Evolutionary conservation across 2,113 vertebrate genomes (phyloP).

Genomic region (Terrapene triunguis): DNA sequence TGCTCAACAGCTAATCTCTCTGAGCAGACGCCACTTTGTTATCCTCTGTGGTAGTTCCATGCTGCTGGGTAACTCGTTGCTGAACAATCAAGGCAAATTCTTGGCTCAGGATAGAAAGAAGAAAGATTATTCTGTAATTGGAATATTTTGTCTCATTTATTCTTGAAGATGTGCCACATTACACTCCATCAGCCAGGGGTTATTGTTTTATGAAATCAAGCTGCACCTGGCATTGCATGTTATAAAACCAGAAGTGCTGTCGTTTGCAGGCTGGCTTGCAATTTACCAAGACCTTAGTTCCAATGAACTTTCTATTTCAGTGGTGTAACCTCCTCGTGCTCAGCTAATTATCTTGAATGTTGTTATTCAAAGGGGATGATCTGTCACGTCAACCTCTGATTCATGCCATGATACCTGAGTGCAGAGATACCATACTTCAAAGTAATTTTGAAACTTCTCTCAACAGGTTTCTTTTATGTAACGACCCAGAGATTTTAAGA

Average conservation of each 20-base stretch:
- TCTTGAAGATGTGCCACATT: constrained; percentile 83
- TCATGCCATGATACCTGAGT: background rate
- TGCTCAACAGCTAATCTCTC: constrained; percentile 31
- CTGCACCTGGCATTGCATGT: constrained; percentile 70
- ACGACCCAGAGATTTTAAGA: background rate
- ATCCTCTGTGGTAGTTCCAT: constrained; percentile 22
- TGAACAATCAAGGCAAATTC: constrained; percentile 76
- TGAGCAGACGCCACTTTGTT: background rate
- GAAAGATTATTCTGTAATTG: constrained; percentile 76
- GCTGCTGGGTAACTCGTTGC: constrained; percentile 73
- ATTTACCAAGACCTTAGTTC: background rate
- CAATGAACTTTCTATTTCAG: background rate
- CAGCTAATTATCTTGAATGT: background rate
- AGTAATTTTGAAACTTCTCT: background rate
- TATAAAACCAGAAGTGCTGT: constrained; percentile 37
- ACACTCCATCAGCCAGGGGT: constrained; percentile 76
- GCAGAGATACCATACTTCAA: background rate
- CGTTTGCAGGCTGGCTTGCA: background rate
- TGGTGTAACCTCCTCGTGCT: background rate
- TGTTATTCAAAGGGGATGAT: background rate
- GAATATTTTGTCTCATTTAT: constrained; percentile 84
- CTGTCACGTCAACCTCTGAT: background rate
- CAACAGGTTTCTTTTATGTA: background rate
- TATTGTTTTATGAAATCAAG: constrained; percentile 73
- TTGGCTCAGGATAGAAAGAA: constrained; percentile 73